Base-by-base conservation (phyloP, 2,888 invertebrate genomes). In the Sisyra nigra region DNA sequence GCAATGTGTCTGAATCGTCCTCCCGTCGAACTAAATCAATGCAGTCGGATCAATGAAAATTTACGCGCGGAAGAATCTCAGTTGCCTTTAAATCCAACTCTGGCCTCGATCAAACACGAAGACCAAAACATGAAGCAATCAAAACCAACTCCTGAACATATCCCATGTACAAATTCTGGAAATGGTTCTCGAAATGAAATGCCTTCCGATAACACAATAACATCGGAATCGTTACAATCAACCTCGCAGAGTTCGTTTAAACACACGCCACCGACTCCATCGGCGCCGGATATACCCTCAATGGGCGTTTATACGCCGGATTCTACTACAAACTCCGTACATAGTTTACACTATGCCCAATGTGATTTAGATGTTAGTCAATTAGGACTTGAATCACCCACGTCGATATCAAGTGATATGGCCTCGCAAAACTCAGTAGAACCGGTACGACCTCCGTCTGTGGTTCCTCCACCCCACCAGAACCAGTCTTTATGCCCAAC, bases 291-390 rank as follows among this genome's bases (percentile, higher is more conserved):
- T 40, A 61, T 82, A 47, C 77, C 80, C n/a, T 82, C 83, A 1
- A 78, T 86, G 77, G 85, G 84, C 0, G 84, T 87, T 0, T 89
- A 88, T 55, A 87, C 84, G 0, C 82, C 87, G 0, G 87, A 87
- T 53, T 80, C 87, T 0, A 80, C 84, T 0, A 80, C 82, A 31
- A 87, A 85, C 57, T 82, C 83, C 0, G 83, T 86, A 7, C 83
- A 84, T 49, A 80, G 85, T 41, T 71, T 89, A 51, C 76, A 78
- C 55, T 85, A 85, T 54, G 72, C 74, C 1, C 80, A 83, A 44
- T 85, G 85, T 53, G 87, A 89, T 51, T 61, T 89, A 46, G 89
- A 87, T 58, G 86, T 87, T 2, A 76, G 78, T 45, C 85, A 86
- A 56, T 61, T 89, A 45, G 87, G 85, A 1, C 64, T 92, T 48